Conservation (phyloP, 2,113 vertebrate species). For the Isurus oxyrinchus region DNA sequence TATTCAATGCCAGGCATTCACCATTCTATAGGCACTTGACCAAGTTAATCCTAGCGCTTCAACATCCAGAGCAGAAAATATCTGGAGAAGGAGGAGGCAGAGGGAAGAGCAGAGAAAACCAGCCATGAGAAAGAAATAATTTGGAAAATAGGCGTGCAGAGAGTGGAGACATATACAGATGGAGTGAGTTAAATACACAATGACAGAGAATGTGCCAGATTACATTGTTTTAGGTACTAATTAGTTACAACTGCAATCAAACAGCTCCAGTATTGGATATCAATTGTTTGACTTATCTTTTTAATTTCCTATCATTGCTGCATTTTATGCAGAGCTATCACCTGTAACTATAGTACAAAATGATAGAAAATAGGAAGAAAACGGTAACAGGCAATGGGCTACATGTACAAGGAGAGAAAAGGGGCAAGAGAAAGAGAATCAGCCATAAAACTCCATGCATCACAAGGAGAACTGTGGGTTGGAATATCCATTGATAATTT, state of each 20-base stretch:
- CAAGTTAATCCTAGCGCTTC: background rate
- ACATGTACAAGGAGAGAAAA: background rate
- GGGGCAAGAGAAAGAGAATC: background rate
- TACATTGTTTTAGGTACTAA: background rate
- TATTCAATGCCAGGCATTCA: background rate
- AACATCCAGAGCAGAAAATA: background rate
- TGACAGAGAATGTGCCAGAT: background rate
- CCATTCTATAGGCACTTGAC: background rate
- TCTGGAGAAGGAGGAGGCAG: background rate
- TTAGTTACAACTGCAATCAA: background rate
- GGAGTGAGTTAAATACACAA: background rate
- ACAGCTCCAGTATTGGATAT: background rate
- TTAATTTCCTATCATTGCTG: background rate
- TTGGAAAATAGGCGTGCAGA: background rate
- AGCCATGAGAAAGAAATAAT: background rate
- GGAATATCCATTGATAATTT: background rate
- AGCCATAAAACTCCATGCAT: background rate
- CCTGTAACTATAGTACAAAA: background rate
- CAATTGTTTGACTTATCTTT: background rate
- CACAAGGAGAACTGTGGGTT: background rate
- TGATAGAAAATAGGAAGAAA: background rate
- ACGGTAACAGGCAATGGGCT: background rate
- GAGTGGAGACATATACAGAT: background rate
- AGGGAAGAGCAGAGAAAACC: background rate
- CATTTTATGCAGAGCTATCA: background rate